Percentiles rank a stretch among this genome's conserved stretches.
Conservation (phyloP, 2,888 invertebrate species). For the Zeuzera pyrina region DNA sequence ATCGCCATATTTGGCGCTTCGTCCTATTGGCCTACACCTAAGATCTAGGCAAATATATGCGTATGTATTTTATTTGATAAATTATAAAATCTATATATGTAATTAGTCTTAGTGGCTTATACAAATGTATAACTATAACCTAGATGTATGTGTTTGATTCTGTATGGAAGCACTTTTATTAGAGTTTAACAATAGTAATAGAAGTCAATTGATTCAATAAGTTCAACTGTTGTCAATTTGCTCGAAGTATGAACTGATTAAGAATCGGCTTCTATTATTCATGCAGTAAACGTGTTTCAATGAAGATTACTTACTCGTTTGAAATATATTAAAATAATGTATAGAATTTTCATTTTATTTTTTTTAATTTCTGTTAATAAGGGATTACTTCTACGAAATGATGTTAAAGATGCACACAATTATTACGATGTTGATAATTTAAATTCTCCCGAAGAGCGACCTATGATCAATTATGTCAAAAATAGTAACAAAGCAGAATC, state of each 20-base stretch:
- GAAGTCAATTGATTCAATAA: constrained; percentile 41
- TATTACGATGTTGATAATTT: not conserved
- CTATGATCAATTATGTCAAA: too few species aligned
- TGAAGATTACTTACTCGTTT: not conserved
- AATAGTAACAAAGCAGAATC: too few species aligned
- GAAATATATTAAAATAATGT: not conserved
- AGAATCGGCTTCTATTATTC: not conserved
- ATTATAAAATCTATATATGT: too few species aligned
- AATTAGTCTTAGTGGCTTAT: too few species aligned
- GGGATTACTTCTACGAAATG: not conserved
- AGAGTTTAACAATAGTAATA: constrained; percentile 11
- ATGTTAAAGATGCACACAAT: not conserved
- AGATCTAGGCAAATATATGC: too few species aligned
- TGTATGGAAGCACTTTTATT: constrained; percentile 37
- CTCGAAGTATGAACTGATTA: not conserved
- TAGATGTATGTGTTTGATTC: too few species aligned
- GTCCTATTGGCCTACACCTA: too few species aligned
- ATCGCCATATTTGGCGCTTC: too few species aligned
- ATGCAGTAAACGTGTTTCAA: not conserved
- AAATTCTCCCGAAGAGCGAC: too few species aligned
- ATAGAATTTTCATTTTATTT: not conserved
- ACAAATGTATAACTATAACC: too few species aligned
- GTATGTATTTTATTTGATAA: too few species aligned
- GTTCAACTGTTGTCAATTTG: constrained; percentile 32
- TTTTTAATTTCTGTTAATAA: not conserved